Base-by-base conservation (phyloP, 2,888 invertebrate genomes). In the Acanthococcus lagerstroemiae region DNA sequence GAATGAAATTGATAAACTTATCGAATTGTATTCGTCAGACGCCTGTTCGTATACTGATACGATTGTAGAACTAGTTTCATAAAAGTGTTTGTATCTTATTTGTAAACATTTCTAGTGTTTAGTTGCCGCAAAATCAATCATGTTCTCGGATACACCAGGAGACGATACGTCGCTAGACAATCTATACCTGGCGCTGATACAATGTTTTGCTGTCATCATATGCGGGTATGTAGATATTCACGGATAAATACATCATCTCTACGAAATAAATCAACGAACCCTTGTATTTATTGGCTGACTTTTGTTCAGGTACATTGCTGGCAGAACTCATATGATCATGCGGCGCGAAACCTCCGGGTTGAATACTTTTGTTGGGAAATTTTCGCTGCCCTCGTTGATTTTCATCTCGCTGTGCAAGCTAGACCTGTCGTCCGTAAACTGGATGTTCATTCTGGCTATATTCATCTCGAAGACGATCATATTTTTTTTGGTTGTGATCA, bases 351-450 rank as follows among this genome's bases (percentile, higher is more conserved):
- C 90, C 3, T 90, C 88, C 79, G 95, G 95, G 19, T 82, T 96
- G 70, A 90, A 88, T 67, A 89, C 89, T 63, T 95, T 94, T 79
- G 91, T 95, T 3, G 92, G 93, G 15, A 92, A 90, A 45, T 95
- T 96, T 79, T 89, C 94, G 17, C 77, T 96, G 68, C 96, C 96
- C 45, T 87, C 93, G 1, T 78, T 96, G 21, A 92, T 96, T 73
- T 95, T 96, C 75, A 80, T 90, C 72, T 93, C 92, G 6, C 77
- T 96, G 74, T 92, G 92, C 22, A 84, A 87, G 73, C 78, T 95
- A 24, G 84, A 95, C 74, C 86, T 94, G 74, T 82, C 80, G 30
- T 81, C 83, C 52, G 91, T 95, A 0, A 94, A 95, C 75, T 95
- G 95, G 95, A 83, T 81, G 70, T 96, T 96, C 76, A 78, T 96